Base-by-base conservation (phyloP, 1,140 invertebrate species). In the Drosophila sproati region DNA sequence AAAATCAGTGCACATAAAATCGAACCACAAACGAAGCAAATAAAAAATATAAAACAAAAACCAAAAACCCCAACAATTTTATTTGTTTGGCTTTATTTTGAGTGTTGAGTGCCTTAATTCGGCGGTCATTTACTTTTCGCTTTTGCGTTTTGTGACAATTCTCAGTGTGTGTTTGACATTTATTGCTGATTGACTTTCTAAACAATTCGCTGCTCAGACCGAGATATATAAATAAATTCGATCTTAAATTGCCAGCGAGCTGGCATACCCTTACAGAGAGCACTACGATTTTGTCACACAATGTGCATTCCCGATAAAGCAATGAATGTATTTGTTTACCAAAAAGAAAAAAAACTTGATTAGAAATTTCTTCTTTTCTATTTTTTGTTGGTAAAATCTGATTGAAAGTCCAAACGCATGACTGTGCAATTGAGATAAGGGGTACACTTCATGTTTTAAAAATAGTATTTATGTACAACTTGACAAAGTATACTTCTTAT, bases 91-190 rank as follows among this genome's bases (percentile, higher is more conserved):
- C 54, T 39, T 57, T 71, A 54, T 20, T 70, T 39, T 28, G 39
- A 34, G 4, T 41, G 71, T 3, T 52, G 48, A 41, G 48, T 48
- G 43, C 31, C 59, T 32, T 61, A 50, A 55, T 62, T 62, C 20
- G 47, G 61, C 83, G 82, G 82, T 88, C 82, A 73, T 87, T 87
- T 87, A 87, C 82, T 82, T 80, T 87, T 88, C 28, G 62, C 55
- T 73, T 47, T 62, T 87, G 56, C 73, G 63, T 59, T 87, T 80
- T 68, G 80, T 51, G 31, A 62, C 71, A 77, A 52, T 81, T 82
- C 74, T 50, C 43, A 43, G 10, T 51, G 68, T 31, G 29, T 59
- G 57, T 51, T 67, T 74, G 73, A 52, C 48, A 61, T 60, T 62
- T 60, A 76, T 78, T 86, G 77, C 79, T 66, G 56, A 86, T 82